Evolutionary conservation across 2,888 invertebrate species (phyloP).

Genomic region (Celastrina argiolus): DNA sequence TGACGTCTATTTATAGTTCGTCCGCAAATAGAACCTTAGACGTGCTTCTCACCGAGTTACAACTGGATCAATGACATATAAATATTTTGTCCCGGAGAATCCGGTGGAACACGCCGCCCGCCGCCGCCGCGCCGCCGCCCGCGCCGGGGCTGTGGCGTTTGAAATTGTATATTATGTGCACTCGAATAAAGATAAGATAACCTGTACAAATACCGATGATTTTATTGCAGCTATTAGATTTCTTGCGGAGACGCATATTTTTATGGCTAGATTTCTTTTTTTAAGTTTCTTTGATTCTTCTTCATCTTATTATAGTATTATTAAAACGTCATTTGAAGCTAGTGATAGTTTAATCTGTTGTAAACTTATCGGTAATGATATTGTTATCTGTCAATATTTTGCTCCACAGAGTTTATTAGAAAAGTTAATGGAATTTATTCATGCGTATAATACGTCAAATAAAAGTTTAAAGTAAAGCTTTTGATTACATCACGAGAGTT

Average conservation of each 20-base stretch:
- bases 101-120: constrained; percentile 14
- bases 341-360: neutral
- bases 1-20: constrained; percentile 20
- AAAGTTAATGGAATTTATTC: no score
- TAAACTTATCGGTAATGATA: no score
- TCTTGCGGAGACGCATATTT: neutral
- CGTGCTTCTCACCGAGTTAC: constrained; percentile 23
- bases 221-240: constrained; percentile 17
- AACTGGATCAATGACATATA: constrained; percentile 24
- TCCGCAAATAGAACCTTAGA: constrained; percentile 24
- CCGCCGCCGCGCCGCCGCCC: neutral
- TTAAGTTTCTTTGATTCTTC: neutral
- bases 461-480: neutral
- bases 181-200: constrained; percentile 19
- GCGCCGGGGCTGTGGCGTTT: neutral
- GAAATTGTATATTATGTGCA: constrained; percentile 19
- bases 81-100: constrained; percentile 22
- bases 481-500: neutral
- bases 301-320: neutral
- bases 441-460: neutral
- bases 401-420: no score
- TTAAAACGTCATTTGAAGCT: neutral
- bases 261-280: constrained; percentile 11
- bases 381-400: no score
- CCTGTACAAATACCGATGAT: constrained; percentile 14